Evolutionary conservation across 2,113 vertebrate species (phyloP).

Genomic region (Eclectus roratus): DNA sequence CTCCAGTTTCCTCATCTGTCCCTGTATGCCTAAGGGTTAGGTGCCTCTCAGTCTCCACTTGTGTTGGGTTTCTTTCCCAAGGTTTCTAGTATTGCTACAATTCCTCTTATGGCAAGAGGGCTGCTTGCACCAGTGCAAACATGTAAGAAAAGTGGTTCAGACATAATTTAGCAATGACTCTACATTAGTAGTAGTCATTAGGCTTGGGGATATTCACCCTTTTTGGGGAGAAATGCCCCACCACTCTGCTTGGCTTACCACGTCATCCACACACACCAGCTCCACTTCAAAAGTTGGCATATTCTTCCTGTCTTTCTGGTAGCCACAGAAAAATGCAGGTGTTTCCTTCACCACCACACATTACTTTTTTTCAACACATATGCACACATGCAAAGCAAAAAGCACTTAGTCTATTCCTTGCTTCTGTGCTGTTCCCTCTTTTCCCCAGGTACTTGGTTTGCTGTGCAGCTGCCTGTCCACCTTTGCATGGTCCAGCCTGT

Average conservation of each 20-base stretch:
- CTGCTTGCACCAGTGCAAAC: background rate
- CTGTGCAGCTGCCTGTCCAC: rapidly evolving
- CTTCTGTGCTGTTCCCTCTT: background rate
- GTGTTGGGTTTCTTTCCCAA: background rate
- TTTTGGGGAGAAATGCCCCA: background rate
- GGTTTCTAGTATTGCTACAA: background rate
- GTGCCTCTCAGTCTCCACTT: background rate
- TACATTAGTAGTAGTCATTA: background rate
- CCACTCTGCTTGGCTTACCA: background rate
- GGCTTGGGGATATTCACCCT: background rate
- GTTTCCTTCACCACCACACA: background rate
- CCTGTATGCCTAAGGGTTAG: background rate
- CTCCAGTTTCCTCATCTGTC: background rate
- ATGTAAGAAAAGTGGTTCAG: background rate
- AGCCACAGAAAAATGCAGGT: constrained; percentile 3
- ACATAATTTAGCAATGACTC: background rate
- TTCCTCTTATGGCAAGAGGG: background rate
- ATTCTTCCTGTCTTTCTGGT: background rate
- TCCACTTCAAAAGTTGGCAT: background rate
- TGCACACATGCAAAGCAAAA: background rate
- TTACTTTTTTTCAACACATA: background rate
- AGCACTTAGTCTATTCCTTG: background rate
- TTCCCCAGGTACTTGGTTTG: background rate
- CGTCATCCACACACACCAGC: background rate
- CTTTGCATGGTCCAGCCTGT: background rate